Base-by-base conservation (phyloP, 2,797 vertebrate genomes). In the Amniataba percoides region DNA sequence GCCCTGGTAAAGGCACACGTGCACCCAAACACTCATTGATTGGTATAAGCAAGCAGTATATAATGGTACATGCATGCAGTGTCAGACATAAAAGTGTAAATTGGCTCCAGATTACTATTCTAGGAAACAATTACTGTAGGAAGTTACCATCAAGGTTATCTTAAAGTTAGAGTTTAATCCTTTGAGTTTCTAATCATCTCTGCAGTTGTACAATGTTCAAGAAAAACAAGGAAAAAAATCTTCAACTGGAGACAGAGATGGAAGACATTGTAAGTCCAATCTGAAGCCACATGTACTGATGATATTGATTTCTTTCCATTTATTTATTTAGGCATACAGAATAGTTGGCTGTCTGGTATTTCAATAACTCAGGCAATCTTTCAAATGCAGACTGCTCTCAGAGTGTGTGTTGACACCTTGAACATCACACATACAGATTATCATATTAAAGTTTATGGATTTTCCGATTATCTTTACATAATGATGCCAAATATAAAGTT, bases 1-100 rank as follows among this genome's bases (percentile, higher is more conserved):
- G 86, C 97, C 97, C 97, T 98, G 82, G 46, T 58, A 57, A 57
- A 69, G 57, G 27, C 53, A 69, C 23, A 79, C n/a, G 66, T 36
- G 34, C 46, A 57, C 25, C 69, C 16, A 39, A 56, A 52, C 36
- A 34, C 3, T 56, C 4, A 36, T 2, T 19, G 12, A 45, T 70
- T 18, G 2, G 19, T 48, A 42, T 9, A n/a, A 48, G 57, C 39
- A 67, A 57, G 58, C 21, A 66, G 59, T 39, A 59, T 13, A 60
- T 5, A 67, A 23, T 48, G 14, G 48, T 16, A 46, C 9, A 82
- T 61, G 2, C 23, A 49, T 19, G 0, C 16, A 34, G 23, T 43
- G 10, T 31, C 23, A 42, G 19, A 25, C 1, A 12, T 19, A n/a
- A n/a, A 57, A 19, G 0, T 21, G 7, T 48, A 51, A 14, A 49